Base-by-base conservation (phyloP, 2,888 invertebrate genomes). In the Cecidostiba fungosa region DNA sequence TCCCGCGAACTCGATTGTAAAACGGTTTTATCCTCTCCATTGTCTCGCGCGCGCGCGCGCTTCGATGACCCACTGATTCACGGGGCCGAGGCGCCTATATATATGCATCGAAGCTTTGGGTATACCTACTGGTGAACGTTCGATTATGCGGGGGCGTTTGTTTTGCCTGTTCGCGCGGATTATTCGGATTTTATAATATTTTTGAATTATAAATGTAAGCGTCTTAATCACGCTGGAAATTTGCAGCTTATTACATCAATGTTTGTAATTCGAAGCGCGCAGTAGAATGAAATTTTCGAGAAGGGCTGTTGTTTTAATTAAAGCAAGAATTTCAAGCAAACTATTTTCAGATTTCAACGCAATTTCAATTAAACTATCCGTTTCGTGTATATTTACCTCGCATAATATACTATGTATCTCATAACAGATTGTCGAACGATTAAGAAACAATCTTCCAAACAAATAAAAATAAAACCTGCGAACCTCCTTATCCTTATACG, bases 21-120 rank as follows among this genome's bases (percentile, higher is more conserved):
- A 80, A 80, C 72, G 72, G 43, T 69, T 78, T 29, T 23, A 78
- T 78, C 78, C 78, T 62, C 62, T 69, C 69, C 72, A 80, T 80
- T 80, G 80, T 80, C 39, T 80, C 54, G 70, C 10, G 10, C n/a
- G 8, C 16, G 59, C 59, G 3, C 26, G 54, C 80, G 72, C 80
- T 59, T 69, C 29, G 62, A 29, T 47, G 69, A 80, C 54, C 72
- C 26, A 80, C 54, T 80, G 72, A 72, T 72, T 80, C 54, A 80
- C 62, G 26, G 19, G 69, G 19, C 76, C 62, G 26, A 10, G 69
- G 19, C 76, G 29, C 16, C 43, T 29, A 14, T 39, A 62, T 23
- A 16, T 36, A n/a, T 77, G 36, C 36, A 4, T 23, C 3, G 12
- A 70, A 32, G 43, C 43, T 43, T 43, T 43, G 43, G 12, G 43